These are phyloP conservation scores for Philereme vetulata DNA, from an alignment of 2,888 invertebrate species.

Conservation along the genomic window DNA sequence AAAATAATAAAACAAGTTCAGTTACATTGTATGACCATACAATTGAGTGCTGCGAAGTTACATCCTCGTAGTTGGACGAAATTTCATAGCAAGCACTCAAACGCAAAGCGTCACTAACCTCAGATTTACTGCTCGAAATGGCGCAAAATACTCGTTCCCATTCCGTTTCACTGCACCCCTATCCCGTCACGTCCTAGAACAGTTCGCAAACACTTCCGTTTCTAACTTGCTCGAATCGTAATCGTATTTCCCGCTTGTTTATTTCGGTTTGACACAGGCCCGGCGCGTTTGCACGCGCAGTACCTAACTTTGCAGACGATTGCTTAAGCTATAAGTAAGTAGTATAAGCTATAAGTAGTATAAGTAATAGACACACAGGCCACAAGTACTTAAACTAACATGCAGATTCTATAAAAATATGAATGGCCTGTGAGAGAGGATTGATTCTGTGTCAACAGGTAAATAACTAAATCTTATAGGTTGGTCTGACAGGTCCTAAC, in stretches of 20 bases:
- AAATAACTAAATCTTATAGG: too few relatives aligned
- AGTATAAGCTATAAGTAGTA: too few relatives aligned
- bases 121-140: slow-evolving; percentile 21
- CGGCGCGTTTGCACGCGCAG: slow-evolving; percentile 50
- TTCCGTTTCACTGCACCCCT: slow-evolving; percentile 24
- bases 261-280: slow-evolving; percentile 65
- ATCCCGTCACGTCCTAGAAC: slow-evolving; percentile 54
- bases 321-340: too few relatives aligned
- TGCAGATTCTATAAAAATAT: background rate
- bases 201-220: slow-evolving; percentile 72
- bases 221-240: slow-evolving; percentile 48
- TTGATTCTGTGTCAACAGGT: too few relatives aligned
- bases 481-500: background rate
- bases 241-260: slow-evolving; percentile 70
- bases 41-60: slow-evolving; percentile 2
- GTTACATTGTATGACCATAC: background rate
- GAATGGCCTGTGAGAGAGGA: background rate
- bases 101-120: slow-evolving; percentile 21
- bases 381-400: slow-evolving; percentile 3
- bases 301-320: slow-evolving; percentile 49
- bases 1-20: too few relatives aligned
- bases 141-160: slow-evolving; percentile 20
- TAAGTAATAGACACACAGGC: slow-evolving; percentile 35
- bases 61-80: slow-evolving; percentile 5
- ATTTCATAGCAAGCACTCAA: slow-evolving; percentile 23